Evolutionary conservation across 2,888 invertebrate genomes (phyloP).

Genomic region (Stictocephala bisonia): DNA sequence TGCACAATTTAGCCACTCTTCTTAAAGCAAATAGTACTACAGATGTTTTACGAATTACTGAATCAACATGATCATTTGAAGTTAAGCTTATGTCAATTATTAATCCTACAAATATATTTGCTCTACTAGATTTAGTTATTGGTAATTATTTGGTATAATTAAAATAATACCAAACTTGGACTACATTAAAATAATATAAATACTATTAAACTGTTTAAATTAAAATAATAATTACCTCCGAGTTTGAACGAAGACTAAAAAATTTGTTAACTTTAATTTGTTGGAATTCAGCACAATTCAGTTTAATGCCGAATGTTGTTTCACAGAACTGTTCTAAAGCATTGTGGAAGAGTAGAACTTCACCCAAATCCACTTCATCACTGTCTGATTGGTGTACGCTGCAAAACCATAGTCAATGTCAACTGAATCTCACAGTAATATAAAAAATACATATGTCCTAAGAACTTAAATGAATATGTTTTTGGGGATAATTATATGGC

Average conservation of each 20-base stretch:
- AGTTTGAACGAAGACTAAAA: conserved; percentile 5
- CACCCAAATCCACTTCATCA: neutral
- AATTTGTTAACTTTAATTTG: neutral
- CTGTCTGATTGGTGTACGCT: conserved; percentile 15
- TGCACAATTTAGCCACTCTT: too few relatives aligned
- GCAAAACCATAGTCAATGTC: neutral
- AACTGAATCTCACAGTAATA: neutral
- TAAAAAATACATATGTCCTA: too few relatives aligned
- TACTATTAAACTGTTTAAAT: neutral
- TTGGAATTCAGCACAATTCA: neutral
- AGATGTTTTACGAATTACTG: too few relatives aligned
- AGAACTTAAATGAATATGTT: too few relatives aligned
- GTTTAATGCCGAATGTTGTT: conserved; percentile 11
- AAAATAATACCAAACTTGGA: too few relatives aligned
- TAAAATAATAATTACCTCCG: neutral
- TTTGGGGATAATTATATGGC: neutral
- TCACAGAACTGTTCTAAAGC: conserved; percentile 9
- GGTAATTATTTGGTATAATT: too few relatives aligned
- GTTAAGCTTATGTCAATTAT: too few relatives aligned
- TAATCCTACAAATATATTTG: too few relatives aligned
- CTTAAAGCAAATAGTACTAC: too few relatives aligned
- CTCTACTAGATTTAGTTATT: too few relatives aligned
- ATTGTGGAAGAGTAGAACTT: neutral
- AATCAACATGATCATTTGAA: too few relatives aligned
- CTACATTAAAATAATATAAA: too few relatives aligned